Conservation (phyloP, 2,888 invertebrate genomes). For the Pecten maximus region DNA sequence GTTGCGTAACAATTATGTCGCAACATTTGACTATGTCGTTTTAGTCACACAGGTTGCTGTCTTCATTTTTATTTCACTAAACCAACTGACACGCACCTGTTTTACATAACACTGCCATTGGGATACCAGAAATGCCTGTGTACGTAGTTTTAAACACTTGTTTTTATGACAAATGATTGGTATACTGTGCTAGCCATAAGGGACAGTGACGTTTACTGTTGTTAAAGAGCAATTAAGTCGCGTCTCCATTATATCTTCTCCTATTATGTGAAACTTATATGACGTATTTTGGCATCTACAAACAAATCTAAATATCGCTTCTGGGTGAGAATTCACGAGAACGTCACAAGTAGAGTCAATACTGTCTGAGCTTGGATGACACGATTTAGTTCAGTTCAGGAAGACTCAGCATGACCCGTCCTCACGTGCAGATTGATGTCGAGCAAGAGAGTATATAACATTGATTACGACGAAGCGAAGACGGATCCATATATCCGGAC, state of each 20-base stretch:
- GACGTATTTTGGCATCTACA: neutral
- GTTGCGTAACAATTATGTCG: no score
- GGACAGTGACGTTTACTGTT: neutral
- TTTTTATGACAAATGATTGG: neutral
- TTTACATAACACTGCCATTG: no score
- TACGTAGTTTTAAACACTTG: no score
- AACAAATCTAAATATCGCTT: conserved; percentile 18
- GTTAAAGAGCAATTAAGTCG: neutral
- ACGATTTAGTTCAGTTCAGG: neutral
- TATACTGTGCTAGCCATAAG: neutral
- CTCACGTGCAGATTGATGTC: neutral
- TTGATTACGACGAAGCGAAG: neutral
- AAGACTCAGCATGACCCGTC: neutral
- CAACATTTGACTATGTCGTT: no score
- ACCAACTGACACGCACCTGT: no score
- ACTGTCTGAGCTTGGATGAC: conserved; percentile 1
- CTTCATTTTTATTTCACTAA: no score
- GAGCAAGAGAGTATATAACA: neutral
- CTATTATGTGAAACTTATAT: neutral
- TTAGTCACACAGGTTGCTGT: no score
- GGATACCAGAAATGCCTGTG: no score
- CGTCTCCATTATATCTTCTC: neutral
- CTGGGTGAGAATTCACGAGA: neutral
- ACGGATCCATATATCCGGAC: neutral
- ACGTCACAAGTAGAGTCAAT: neutral